Percentiles rank a stretch among this genome's conserved stretches.
phyloP scores from a whole-genome alignment of 2,797 vertebrate genomes.

The Intellagama lesueurii region DNA sequence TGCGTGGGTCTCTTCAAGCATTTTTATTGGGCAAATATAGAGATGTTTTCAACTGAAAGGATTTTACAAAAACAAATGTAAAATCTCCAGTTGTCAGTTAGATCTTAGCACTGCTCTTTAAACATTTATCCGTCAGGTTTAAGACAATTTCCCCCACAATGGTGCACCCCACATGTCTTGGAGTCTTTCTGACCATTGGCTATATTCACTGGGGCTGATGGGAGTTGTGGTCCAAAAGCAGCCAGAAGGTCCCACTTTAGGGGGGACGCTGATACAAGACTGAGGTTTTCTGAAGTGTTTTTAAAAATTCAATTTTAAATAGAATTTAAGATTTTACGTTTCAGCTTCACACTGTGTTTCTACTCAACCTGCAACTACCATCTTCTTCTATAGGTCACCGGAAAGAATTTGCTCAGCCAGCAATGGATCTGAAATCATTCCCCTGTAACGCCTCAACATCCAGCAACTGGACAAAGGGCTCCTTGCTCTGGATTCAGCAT shows the following conservation, averaged over 20 bases:
- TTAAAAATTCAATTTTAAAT: background rate
- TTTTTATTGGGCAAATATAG: no score
- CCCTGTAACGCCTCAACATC: background rate
- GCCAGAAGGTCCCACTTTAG: background rate
- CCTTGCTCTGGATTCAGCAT: conserved; percentile 5
- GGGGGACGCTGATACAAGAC: background rate
- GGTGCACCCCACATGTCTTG: background rate
- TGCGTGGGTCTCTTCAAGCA: background rate
- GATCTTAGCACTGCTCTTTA: background rate
- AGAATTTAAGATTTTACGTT: background rate
- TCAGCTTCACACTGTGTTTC: background rate
- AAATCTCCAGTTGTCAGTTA: background rate
- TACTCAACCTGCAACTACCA: background rate
- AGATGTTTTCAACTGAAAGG: no score
- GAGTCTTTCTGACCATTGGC: background rate
- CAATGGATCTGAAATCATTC: background rate
- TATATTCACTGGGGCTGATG: background rate
- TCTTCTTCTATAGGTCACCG: background rate
- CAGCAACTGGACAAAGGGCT: background rate
- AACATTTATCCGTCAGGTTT: background rate
- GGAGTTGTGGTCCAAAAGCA: background rate
- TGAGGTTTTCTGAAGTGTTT: background rate
- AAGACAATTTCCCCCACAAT: background rate
- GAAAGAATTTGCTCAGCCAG: background rate
- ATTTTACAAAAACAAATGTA: background rate